Evolutionary conservation across 64 coral and sea anemone species (phyloP).

Genomic region (Actinia tenebrosa): DNA sequence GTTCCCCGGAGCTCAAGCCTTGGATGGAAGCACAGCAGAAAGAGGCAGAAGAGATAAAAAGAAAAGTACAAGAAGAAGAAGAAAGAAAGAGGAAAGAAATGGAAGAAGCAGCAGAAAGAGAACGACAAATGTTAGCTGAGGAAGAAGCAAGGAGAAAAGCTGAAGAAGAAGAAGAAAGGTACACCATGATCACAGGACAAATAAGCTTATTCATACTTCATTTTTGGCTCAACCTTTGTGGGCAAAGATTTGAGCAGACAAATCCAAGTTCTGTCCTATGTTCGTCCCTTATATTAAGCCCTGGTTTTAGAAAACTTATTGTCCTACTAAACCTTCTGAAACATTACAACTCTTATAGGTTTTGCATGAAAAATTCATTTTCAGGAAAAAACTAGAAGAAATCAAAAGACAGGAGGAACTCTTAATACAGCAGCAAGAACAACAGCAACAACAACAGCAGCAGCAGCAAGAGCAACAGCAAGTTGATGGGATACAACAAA

Average conservation of each 20-base stretch:
- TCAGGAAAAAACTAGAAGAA: constrained; percentile 11
- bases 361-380: not conserved
- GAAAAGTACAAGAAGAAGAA: constrained; percentile 79
- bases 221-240: no score
- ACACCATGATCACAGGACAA: not conserved
- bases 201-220: no score
- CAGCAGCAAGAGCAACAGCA: constrained; percentile 21
- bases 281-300: no score
- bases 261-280: no score
- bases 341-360: no score
- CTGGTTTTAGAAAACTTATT: no score
- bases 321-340: no score
- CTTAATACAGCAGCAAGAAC: constrained; percentile 18
- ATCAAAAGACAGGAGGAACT: constrained; percentile 50
- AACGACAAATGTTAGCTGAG: constrained; percentile 60
- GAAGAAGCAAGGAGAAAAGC: constrained; percentile 51
- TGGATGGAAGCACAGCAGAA: constrained; percentile 95
- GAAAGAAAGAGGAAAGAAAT: constrained; percentile 70
- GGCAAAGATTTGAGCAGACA: no score
- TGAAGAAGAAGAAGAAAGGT: constrained; percentile 61
- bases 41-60: constrained; percentile 83
- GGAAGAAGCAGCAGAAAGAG: constrained; percentile 81
- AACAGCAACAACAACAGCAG: constrained; percentile 28
- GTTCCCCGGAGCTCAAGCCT: constrained; percentile 78
- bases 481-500: constrained; percentile 17